Evolutionary conservation across 2,888 invertebrate species (phyloP), one percentile per base, ranked within the genome.

Genomic region (Lithodes maja): DNA sequence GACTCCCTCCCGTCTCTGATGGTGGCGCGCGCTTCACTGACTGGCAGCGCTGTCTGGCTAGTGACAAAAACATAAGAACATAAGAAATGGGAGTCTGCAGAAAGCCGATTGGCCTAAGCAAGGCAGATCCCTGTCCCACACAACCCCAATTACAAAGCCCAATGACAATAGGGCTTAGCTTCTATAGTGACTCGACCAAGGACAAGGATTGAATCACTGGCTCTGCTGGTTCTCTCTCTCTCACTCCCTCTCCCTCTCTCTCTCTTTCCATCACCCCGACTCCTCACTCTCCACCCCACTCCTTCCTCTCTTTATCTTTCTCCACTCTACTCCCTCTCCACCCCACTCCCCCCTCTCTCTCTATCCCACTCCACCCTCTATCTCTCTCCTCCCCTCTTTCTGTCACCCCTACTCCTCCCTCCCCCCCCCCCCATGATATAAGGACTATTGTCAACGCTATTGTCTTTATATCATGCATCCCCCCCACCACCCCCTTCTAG

Each of bases 191-290:
- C 68, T 61, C 33, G 33, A 33, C 33, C 33, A 33, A 33, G 33
- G 33, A 33, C 33, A 33, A 33, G 33, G 33, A 33, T 33, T 33
- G 33, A 0, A 33, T 33, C 33, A 33, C 33, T 33, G 33, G 33
- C 33, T 33, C 12, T 61, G 61, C 12, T 12, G 61, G 12, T 61
- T 0, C 61, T 61, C 61, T 61, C 61, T 61, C 61, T 15, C 71
- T 71, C 71, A n/a, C 71, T 71, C 71, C 17, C 71, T 71, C n/a
- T n/a, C 71, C n/a, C n/a, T 71, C 71, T 71, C 71, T 9, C 71
- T 15, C 71, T 71, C n/a, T n/a, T 52, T 52, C 80, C 54, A 7
- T 54, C 80, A 54, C 54, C 54, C 55, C 71, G 15, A n/a, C 71
- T n/a, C n/a, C n/a, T 71, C 71, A 9, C n/a, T 71, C 71, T 9